These are phyloP conservation scores for Nebria salina DNA, from an alignment of 2,888 invertebrate species.

Conservation along the genomic window DNA sequence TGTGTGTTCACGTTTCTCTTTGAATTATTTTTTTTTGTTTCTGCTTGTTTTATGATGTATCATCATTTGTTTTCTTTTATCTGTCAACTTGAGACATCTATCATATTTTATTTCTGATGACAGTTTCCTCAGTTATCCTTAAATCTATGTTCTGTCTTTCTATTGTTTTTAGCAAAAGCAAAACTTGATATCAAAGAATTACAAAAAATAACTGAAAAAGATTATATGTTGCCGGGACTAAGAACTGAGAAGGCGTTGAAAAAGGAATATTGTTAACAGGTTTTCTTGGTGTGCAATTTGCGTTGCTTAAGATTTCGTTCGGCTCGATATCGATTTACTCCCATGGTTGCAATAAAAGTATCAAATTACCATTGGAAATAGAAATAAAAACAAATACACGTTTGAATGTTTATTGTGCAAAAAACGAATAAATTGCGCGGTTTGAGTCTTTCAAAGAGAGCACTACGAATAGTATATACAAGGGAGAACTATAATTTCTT, in stretches of 20 bases:
- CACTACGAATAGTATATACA: slow-evolving; percentile 5
- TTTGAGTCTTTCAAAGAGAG: background rate
- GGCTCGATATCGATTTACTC: background rate
- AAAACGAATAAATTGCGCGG: slow-evolving; percentile 17
- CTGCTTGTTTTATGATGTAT: slow-evolving; percentile 34
- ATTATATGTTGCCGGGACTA: slow-evolving; percentile 30
- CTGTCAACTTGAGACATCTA: slow-evolving; percentile 45
- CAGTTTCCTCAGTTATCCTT: slow-evolving; percentile 37
- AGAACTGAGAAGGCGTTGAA: slow-evolving; percentile 29
- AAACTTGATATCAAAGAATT: slow-evolving; percentile 40
- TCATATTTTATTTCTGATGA: slow-evolving; percentile 40
- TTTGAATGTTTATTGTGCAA: slow-evolving; percentile 15
- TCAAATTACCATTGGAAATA: slow-evolving; percentile 27
- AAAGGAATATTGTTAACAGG: slow-evolving; percentile 25
- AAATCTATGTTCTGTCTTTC: slow-evolving; percentile 40
- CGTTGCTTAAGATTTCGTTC: background rate
- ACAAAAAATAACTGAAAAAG: slow-evolving; percentile 35
- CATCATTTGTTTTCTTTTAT: slow-evolving; percentile 42
- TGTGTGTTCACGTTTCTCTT: slow-evolving; percentile 24
- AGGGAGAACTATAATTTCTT: background rate
- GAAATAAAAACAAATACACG: slow-evolving; percentile 16
- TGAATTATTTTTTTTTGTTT: slow-evolving; percentile 17
- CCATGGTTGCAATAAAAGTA: slow-evolving; percentile 39
- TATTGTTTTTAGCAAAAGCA: slow-evolving; percentile 32
- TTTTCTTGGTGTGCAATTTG: slow-evolving; percentile 32